Percentiles rank a stretch among this genome's conserved stretches.
phyloP scores from a whole-genome alignment of 2,113 vertebrate genomes.

The Apteryx owenii region DNA sequence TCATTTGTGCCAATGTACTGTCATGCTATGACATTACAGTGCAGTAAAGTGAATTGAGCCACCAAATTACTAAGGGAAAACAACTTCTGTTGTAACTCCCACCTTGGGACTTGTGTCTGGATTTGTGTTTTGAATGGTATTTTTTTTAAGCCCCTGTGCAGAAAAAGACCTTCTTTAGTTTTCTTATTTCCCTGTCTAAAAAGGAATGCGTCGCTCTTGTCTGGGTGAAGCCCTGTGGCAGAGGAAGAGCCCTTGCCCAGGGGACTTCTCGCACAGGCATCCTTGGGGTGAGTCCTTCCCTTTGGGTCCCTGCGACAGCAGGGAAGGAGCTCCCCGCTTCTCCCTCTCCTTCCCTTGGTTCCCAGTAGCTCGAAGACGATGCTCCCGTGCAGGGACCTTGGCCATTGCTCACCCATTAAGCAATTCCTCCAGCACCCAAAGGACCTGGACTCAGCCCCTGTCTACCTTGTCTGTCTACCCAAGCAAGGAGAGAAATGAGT shows the following conservation, averaged over 20 bases:
- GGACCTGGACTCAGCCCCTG: not conserved
- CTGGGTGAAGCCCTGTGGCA: not conserved
- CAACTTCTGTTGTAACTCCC: not conserved
- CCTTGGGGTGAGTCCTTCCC: not conserved
- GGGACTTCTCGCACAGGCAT: not conserved
- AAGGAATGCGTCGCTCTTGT: not conserved
- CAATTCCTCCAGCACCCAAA: not conserved
- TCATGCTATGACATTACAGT: not conserved
- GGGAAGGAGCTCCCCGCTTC: not conserved
- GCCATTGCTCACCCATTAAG: not conserved
- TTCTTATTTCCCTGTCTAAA: not conserved
- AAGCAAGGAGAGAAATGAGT: not conserved
- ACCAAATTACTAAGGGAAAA: not conserved
- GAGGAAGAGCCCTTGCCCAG: not conserved
- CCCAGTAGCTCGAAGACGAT: not conserved
- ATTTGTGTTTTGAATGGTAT: not conserved
- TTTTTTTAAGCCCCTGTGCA: not conserved
- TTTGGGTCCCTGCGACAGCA: not conserved
- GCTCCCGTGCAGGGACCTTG: not conserved
- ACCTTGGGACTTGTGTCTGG: not conserved
- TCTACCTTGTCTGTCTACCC: not conserved
- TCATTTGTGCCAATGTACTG: not conserved
- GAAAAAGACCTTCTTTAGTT: not conserved
- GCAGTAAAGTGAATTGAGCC: not conserved
- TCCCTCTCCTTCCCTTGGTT: not conserved